These are phyloP conservation scores for Pygathrix nemaeus DNA, from an alignment of 2,113 vertebrate species.

Conservation along the genomic window DNA sequence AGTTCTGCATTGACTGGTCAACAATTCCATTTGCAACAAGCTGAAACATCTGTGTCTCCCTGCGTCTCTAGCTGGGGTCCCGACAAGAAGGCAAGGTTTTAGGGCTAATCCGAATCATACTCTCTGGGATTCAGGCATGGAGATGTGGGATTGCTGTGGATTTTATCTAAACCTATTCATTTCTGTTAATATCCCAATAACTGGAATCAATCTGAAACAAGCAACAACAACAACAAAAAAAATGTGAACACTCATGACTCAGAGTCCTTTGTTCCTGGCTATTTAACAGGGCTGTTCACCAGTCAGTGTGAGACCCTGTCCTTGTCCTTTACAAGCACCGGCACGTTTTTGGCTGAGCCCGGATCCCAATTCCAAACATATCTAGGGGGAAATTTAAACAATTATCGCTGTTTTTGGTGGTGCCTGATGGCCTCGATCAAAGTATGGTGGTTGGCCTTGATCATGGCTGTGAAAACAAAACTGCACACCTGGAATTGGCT, in stretches of 20 bases:
- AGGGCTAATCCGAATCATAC: neutral
- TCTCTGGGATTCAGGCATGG: neutral
- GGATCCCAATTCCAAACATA: neutral
- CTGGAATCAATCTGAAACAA: neutral
- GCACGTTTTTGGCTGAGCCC: neutral
- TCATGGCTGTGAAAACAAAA: neutral
- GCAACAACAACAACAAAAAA: neutral
- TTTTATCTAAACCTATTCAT: neutral
- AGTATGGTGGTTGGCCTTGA: neutral
- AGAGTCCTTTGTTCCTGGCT: neutral
- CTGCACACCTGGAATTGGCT: neutral
- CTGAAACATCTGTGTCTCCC: neutral
- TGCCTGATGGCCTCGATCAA: neutral
- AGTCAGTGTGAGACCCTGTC: neutral
- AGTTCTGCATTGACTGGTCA: conserved; percentile 29
- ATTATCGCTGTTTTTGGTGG: neutral
- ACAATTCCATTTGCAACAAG: conserved; percentile 71
- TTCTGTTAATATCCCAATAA: neutral
- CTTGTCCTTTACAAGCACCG: neutral
- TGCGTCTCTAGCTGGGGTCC: neutral
- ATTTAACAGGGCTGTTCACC: neutral
- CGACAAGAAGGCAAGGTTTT: neutral
- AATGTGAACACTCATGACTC: neutral
- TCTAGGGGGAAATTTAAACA: neutral
- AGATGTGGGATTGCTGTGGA: neutral